Conservation (phyloP, 2,888 invertebrate species). For the Colletes collaris region DNA sequence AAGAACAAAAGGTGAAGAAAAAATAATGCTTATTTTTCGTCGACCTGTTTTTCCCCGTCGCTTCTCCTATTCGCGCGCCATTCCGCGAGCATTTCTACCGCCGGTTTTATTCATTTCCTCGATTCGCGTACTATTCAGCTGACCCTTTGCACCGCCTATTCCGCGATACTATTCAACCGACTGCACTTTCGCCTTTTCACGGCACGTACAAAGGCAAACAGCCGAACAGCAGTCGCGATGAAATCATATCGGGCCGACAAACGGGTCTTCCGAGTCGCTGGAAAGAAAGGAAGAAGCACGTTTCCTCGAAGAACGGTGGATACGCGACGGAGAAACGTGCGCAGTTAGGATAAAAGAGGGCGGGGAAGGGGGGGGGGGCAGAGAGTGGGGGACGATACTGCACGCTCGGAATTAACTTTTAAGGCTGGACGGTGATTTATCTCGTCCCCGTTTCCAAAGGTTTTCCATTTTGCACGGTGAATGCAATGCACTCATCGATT, state of each 20-base stretch:
- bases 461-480: conserved; percentile 46
- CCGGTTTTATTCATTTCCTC: conserved; percentile 32
- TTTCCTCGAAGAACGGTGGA: no score
- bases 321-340: no score
- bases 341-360: background rate
- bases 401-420: conserved; percentile 72
- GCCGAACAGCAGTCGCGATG: conserved; percentile 9
- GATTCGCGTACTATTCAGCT: conserved; percentile 19
- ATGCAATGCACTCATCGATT: conserved; percentile 54
- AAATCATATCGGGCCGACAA: conserved; percentile 7
- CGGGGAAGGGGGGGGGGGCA: background rate
- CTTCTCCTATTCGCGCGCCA: conserved; percentile 14
- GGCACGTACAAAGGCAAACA: conserved; percentile 4
- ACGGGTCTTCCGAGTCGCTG: conserved; percentile 1
- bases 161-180: conserved; percentile 22
- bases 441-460: conserved; percentile 53
- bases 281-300: background rate
- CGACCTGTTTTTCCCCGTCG: background rate
- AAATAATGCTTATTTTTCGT: conserved; percentile 16
- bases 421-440: conserved; percentile 74
- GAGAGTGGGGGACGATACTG: conserved; percentile 28
- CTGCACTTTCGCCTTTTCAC: conserved; percentile 23
- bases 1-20: background rate
- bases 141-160: conserved; percentile 24
- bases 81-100: conserved; percentile 20